These are phyloP conservation scores for Pelagia noctiluca DNA, from an alignment of 30 jellyfish, hydroid and myxozoan genomes.

Conservation along the genomic window DNA sequence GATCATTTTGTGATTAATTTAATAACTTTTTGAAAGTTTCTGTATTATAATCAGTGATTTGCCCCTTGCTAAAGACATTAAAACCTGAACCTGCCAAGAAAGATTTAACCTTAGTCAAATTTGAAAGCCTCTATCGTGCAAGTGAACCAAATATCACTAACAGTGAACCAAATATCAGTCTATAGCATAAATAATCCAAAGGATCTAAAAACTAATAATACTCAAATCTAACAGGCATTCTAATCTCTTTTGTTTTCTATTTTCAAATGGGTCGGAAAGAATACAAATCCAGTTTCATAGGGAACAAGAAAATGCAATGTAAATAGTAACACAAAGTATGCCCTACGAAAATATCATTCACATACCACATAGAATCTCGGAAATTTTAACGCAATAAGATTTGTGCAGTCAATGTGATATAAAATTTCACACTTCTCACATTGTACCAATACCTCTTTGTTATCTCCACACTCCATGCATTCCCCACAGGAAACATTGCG, in stretches of 20 bases:
- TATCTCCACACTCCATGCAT: background rate
- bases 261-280: background rate
- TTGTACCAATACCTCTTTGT: constrained; percentile 1
- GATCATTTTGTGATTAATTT: no score
- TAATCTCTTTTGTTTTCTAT: background rate
- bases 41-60: no score
- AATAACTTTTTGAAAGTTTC: no score
- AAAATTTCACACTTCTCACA: background rate
- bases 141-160: no score
- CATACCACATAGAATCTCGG: background rate
- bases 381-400: background rate
- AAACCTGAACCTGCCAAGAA: no score
- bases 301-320: background rate
- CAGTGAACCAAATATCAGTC: constrained; percentile 2
- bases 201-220: background rate
- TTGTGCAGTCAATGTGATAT: constrained; percentile 1
- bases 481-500: background rate
- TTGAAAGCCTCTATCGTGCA: no score
- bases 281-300: background rate
- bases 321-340: background rate
- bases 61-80: no score
- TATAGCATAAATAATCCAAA: background rate
- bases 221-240: background rate
- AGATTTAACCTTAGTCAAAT: no score
- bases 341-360: background rate